Conservation (phyloP, 2,113 vertebrate species). For the Proteles cristata region DNA sequence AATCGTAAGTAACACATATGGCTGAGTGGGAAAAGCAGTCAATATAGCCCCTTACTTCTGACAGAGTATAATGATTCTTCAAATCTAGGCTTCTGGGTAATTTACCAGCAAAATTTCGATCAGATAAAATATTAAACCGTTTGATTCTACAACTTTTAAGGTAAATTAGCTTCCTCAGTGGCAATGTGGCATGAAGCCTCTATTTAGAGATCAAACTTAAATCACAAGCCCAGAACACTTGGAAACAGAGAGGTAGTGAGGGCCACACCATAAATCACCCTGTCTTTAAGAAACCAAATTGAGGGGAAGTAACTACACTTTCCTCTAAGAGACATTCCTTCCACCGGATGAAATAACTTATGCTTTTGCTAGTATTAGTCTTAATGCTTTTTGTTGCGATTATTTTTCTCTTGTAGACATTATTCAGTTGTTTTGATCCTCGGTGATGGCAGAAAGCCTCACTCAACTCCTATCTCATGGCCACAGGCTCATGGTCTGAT, state of each 20-base stretch:
- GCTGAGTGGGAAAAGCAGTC: conserved; percentile 28
- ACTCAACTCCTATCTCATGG: not conserved
- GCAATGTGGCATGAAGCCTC: conserved; percentile 11
- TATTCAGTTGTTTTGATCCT: conserved; percentile 19
- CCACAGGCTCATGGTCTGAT: not conserved
- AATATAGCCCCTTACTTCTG: not conserved
- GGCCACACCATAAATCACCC: conserved; percentile 11
- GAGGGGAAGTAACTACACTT: conserved; percentile 14
- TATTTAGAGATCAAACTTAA: conserved; percentile 37
- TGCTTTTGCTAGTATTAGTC: conserved; percentile 1
- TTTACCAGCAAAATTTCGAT: not conserved
- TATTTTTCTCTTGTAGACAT: conserved; percentile 30
- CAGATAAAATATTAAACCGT: conserved; percentile 54
- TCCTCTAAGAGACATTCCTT: conserved; percentile 32
- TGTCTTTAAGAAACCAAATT: conserved; percentile 47
- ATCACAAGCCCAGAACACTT: conserved; percentile 35
- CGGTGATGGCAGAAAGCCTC: conserved; percentile 17
- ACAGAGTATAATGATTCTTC: not conserved
- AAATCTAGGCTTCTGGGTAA: conserved; percentile 18
- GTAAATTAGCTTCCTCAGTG: conserved; percentile 53
- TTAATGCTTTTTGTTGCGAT: conserved; percentile 42
- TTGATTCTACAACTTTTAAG: conserved; percentile 32
- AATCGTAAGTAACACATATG: not conserved
- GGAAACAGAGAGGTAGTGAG: not conserved
- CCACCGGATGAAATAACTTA: conserved; percentile 19